These are phyloP conservation scores for Dromas ardeola DNA, from an alignment of 2,113 vertebrate genomes.

Conservation along the genomic window DNA sequence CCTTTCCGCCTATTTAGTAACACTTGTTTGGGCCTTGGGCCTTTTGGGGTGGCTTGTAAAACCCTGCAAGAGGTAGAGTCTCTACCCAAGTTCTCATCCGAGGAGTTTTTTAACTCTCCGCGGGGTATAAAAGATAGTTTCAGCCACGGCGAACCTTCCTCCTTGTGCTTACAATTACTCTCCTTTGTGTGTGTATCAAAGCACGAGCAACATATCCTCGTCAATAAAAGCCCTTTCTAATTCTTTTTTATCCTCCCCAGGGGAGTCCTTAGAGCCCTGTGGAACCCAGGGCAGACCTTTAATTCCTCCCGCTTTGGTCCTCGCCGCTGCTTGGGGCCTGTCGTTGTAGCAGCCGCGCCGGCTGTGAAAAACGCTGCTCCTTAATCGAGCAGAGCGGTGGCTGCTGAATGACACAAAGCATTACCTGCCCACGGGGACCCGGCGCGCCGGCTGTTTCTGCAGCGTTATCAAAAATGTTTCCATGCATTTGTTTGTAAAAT, in stretches of 20 bases:
- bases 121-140: not conserved
- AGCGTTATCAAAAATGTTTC: slow-evolving; percentile 13
- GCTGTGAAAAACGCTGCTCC: slow-evolving; percentile 15
- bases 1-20: not conserved
- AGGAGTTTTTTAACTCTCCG: not conserved
- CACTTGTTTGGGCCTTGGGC: not conserved
- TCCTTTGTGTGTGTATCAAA: not conserved
- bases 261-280: not conserved
- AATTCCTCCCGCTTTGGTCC: slow-evolving; percentile 23
- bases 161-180: not conserved
- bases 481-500: slow-evolving; percentile 27
- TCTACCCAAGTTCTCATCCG: not conserved
- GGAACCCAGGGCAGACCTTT: slow-evolving; percentile 6
- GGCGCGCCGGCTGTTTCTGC: not conserved
- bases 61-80: not conserved
- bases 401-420: slow-evolving; percentile 24
- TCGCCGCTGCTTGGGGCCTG: not conserved
- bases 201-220: not conserved
- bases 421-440: slow-evolving; percentile 46
- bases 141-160: not conserved
- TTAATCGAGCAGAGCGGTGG: not conserved
- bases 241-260: slow-evolving; percentile 37
- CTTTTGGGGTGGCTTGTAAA: not conserved
- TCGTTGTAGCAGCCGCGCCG: not conserved
- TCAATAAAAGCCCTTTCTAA: slow-evolving; percentile 29